Percentiles rank a stretch among this genome's conserved stretches.
phyloP scores from a whole-genome alignment of 2,113 vertebrate genomes.

The Sapayoa aenigma region DNA sequence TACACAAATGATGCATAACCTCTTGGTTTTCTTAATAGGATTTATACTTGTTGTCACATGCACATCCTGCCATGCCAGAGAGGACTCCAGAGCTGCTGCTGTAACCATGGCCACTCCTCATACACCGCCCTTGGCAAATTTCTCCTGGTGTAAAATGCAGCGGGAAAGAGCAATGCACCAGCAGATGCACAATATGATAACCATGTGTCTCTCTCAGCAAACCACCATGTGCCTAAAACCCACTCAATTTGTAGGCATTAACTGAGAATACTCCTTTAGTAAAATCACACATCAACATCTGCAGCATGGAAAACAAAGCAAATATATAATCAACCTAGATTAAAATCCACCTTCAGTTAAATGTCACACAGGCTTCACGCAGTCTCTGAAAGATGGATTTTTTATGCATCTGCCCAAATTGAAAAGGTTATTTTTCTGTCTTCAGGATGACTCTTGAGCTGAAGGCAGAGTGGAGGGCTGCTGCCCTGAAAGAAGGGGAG shows the following conservation, averaged over 20 bases:
- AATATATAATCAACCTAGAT: conserved; percentile 28
- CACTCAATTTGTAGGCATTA: background rate
- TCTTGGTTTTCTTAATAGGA: conserved; percentile 64
- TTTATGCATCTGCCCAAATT: conserved; percentile 73
- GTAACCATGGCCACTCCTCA: conserved; percentile 63
- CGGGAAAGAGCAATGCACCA: background rate
- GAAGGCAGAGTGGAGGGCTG: conserved; percentile 68
- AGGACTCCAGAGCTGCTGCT: conserved; percentile 33
- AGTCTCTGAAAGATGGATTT: conserved; percentile 54
- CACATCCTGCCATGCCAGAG: conserved; percentile 28
- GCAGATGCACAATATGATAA: conserved; percentile 13
- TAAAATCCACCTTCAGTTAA: conserved; percentile 17
- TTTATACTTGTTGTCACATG: conserved; percentile 55
- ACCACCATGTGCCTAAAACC: background rate
- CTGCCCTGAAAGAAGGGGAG: conserved; percentile 82
- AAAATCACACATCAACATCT: conserved; percentile 35
- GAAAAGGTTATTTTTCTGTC: conserved; percentile 76
- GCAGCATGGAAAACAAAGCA: conserved; percentile 6
- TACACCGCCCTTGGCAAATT: conserved; percentile 38
- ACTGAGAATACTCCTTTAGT: background rate
- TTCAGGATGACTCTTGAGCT: conserved; percentile 76
- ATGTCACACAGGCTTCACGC: conserved; percentile 41
- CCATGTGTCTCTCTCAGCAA: background rate
- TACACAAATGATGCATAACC: conserved; percentile 27
- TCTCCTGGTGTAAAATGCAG: conserved; percentile 9